Base-by-base conservation (phyloP, 2,888 invertebrate genomes). In the Cheiracanthium punctorium region DNA sequence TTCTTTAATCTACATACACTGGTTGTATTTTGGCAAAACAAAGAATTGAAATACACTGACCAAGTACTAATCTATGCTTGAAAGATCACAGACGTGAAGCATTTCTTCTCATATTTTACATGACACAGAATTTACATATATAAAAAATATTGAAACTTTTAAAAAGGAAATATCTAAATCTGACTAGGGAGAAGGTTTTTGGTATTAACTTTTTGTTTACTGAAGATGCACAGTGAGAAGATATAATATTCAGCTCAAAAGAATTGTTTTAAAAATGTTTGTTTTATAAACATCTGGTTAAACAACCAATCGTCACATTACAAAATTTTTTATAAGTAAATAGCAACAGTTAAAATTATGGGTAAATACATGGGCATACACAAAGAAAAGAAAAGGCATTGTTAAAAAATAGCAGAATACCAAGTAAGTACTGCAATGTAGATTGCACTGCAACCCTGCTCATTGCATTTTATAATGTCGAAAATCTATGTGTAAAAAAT, bases 131-230 rank as follows among this genome's bases (percentile, higher is more conserved):
- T 48, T 48, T 10, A 17, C 24, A 58, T n/a, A 24, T 58, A 58
- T n/a, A 58, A 58, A 48, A 58, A 58, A 58, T 58, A 58, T 58
- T 24, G 20, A 58, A 12, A 58, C 24, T 58, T 58, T 24, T 58
- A 58, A 58, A 24, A 17, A 58, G 12, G 17, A 10, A 37, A 58
- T 24, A 58, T 20, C 58, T 58, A 58, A 48, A 2, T 58, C 58
- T 58, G 58, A 58, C 58, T 58, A 58, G 58, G 48, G 48, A 48
- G 2, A 12, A 17, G 17, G n/a, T n/a, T 48, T 48, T 48, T 48
- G 48, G 48, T 12, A 48, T 48, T n/a, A n/a, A n/a, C n/a, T n/a
- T n/a, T n/a, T n/a, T n/a, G n/a, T n/a, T n/a, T n/a, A n/a, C n/a
- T n/a, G n/a, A n/a, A n/a, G n/a, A n/a, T n/a, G n/a, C n/a, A n/a